These are phyloP conservation scores for Gasterosteus aculeatus DNA, from an alignment of 2,113 vertebrate genomes.

Conservation along the genomic window DNA sequence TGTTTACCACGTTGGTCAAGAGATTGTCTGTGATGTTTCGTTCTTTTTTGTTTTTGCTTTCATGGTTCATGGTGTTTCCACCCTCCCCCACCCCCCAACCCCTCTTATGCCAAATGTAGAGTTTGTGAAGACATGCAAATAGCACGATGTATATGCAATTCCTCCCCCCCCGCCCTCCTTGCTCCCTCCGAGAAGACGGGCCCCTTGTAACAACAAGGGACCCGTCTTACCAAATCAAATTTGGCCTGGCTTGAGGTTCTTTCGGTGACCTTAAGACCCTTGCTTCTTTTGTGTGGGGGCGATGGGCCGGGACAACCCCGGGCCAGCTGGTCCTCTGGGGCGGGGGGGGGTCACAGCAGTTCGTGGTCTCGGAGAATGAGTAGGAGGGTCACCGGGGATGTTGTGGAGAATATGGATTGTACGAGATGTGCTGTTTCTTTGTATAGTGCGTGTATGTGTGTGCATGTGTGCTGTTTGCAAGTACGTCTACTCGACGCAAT, in stretches of 20 bases:
- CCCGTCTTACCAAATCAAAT: slow-evolving; percentile 43
- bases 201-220: slow-evolving; percentile 33
- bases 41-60: slow-evolving; percentile 30
- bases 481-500: slow-evolving; percentile 19
- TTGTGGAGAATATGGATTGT: slow-evolving; percentile 64
- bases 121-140: slow-evolving; percentile 76
- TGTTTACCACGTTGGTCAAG: slow-evolving; percentile 64
- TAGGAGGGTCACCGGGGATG: slow-evolving; percentile 53
- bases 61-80: slow-evolving; percentile 54
- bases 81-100: slow-evolving; percentile 2
- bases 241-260: slow-evolving; percentile 59
- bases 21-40: slow-evolving; percentile 64
- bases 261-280: slow-evolving; percentile 54
- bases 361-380: slow-evolving; percentile 43
- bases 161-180: slow-evolving; percentile 60
- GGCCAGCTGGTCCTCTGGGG: slow-evolving; percentile 14
- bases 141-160: slow-evolving; percentile 83
- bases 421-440: slow-evolving; percentile 69
- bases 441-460: slow-evolving; percentile 53
- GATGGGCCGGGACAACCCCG: slow-evolving; percentile 19
- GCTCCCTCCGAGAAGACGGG: slow-evolving; percentile 35
- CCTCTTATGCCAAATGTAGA: slow-evolving; percentile 75
- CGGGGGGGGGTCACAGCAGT: neutral
- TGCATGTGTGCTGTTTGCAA: slow-evolving; percentile 1
- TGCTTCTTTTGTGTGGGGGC: slow-evolving; percentile 55